These are phyloP conservation scores for Festucalex cinctus DNA, from an alignment of 2,113 vertebrate genomes.

Conservation along the genomic window DNA sequence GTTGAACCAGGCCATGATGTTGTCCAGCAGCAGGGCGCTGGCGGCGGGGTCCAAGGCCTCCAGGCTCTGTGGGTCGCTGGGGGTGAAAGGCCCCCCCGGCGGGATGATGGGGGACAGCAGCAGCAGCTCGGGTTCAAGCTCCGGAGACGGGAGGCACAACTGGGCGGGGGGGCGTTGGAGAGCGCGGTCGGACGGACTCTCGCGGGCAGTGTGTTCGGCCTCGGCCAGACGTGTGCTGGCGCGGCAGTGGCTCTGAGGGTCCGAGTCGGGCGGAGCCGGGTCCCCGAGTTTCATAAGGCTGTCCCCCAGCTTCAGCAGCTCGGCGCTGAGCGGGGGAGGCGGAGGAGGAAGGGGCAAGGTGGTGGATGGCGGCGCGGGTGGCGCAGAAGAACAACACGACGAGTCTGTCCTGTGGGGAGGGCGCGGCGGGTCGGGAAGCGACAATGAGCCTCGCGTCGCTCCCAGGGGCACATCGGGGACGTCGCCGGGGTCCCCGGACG, in stretches of 20 bases:
- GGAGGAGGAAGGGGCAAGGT: conserved; percentile 63
- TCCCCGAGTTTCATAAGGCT: conserved; percentile 83
- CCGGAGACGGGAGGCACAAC: conserved; percentile 67
- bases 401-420: conserved; percentile 80
- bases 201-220: conserved; percentile 44
- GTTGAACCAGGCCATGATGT: conserved; percentile 74
- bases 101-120: conserved; percentile 65
- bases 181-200: background rate
- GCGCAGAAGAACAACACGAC: conserved; percentile 51
- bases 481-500: conserved; percentile 29
- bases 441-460: conserved; percentile 48
- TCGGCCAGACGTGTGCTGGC: conserved; percentile 29
- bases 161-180: conserved; percentile 39
- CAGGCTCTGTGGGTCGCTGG: conserved; percentile 67
- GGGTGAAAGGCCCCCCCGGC: conserved; percentile 62
- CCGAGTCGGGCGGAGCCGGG: conserved; percentile 63
- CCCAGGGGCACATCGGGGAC: conserved; percentile 30
- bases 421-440: conserved; percentile 48
- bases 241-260: conserved; percentile 42
- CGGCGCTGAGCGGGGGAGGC: conserved; percentile 81
- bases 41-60: conserved; percentile 63
- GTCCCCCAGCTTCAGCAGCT: conserved; percentile 86
- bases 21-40: conserved; percentile 70
- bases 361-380: conserved; percentile 67
- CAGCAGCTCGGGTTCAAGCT: conserved; percentile 56